Evolutionary conservation across 2,888 invertebrate species (phyloP).

Genomic region (Drosophila falleni): DNA sequence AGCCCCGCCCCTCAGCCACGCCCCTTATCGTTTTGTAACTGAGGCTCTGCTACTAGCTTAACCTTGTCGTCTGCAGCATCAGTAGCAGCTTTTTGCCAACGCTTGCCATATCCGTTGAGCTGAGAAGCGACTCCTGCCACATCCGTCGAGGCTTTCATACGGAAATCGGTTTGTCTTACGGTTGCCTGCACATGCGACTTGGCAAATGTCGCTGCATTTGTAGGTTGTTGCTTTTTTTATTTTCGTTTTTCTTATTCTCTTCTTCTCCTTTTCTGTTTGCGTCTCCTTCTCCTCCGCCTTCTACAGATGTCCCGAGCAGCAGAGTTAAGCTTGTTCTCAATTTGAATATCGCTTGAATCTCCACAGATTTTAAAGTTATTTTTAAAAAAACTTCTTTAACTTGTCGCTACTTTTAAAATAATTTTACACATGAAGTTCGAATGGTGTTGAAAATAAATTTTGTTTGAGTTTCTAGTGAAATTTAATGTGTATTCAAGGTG

Average conservation of each 20-base stretch:
- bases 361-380: not conserved
- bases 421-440: too few relatives aligned
- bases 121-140: slow-evolving; percentile 26
- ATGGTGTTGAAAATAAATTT: too few relatives aligned
- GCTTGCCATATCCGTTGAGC: slow-evolving; percentile 40
- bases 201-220: slow-evolving; percentile 61
- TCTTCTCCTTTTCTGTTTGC: slow-evolving; percentile 1
- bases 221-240: slow-evolving; percentile 18
- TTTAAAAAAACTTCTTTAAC: too few relatives aligned
- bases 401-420: too few relatives aligned
- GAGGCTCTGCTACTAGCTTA: slow-evolving; percentile 48
- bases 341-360: not conserved
- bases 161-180: slow-evolving; percentile 78
- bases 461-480: too few relatives aligned
- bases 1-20: not conserved
- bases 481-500: too few relatives aligned
- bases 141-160: slow-evolving; percentile 57
- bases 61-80: slow-evolving; percentile 68
- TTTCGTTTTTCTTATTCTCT: not conserved
- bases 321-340: not conserved
- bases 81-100: slow-evolving; percentile 8
- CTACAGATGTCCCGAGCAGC: not conserved
- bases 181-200: slow-evolving; percentile 63
- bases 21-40: slow-evolving; percentile 1
- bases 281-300: not conserved